A percentile compares a stretch with the other conserved stretches of the same genome.
phyloP scores from a whole-genome alignment of 92 coral and sea anemone species.

The Paragorgia papillata region DNA sequence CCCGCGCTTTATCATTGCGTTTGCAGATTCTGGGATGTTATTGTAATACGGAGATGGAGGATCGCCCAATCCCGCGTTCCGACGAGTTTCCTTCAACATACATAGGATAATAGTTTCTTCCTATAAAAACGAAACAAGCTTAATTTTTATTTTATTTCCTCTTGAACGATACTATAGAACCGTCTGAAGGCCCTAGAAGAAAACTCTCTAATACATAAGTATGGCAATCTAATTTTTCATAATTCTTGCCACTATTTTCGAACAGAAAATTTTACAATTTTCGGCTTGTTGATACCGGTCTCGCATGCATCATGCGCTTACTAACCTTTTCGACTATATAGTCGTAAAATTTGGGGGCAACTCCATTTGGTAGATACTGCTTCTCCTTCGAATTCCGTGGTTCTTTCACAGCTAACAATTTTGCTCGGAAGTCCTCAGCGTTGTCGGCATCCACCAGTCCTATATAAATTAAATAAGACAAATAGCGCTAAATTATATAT shows the following conservation, averaged over 20 bases:
- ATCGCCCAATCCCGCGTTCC: conserved; percentile 19
- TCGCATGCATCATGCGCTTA: too few relatives aligned
- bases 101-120: conserved; percentile 1
- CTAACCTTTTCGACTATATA: conserved; percentile 55
- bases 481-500: too few relatives aligned
- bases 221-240: too few relatives aligned
- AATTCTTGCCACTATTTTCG: too few relatives aligned
- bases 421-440: conserved; percentile 42
- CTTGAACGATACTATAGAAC: too few relatives aligned
- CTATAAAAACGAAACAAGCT: too few relatives aligned
- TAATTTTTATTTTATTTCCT: too few relatives aligned
- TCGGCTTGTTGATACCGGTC: too few relatives aligned
- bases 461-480: neutral
- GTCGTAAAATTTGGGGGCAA: conserved; percentile 37
- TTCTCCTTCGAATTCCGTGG: conserved; percentile 49
- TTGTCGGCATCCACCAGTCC: conserved; percentile 63
- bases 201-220: too few relatives aligned
- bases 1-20: conserved; percentile 42
- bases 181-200: too few relatives aligned
- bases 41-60: conserved; percentile 14
- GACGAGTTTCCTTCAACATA: conserved; percentile 18
- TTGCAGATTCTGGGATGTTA: conserved; percentile 36
- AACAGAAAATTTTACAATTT: too few relatives aligned
- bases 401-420: conserved; percentile 43
- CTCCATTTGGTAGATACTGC: conserved; percentile 28